phyloP scores from a whole-genome alignment of 2,888 invertebrate genomes.

The Platynereis dumerilii region DNA sequence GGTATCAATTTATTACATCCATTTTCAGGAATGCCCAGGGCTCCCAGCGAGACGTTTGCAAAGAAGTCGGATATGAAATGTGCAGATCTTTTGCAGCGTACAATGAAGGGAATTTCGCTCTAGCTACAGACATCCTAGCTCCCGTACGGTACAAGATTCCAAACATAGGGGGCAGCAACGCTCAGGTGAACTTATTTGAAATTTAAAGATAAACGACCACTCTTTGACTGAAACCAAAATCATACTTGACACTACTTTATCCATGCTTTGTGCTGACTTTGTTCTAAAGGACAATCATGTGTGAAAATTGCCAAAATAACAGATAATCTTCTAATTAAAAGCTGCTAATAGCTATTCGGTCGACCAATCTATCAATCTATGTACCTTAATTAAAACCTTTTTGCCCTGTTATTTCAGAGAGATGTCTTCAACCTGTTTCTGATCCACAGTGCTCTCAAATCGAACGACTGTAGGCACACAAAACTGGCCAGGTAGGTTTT shows the following conservation, averaged over 20 bases:
- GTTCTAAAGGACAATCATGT: no score
- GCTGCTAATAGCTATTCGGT: no score
- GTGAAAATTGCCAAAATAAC: no score
- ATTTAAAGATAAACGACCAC: no score
- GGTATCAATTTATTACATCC: no score
- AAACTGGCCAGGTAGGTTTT: conserved; percentile 50
- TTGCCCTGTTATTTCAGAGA: conserved; percentile 53
- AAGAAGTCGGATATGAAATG: conserved; percentile 49
- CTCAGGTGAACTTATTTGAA: conserved; percentile 54
- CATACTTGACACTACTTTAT: no score
- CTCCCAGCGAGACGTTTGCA: conserved; percentile 19
- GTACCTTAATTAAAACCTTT: no score
- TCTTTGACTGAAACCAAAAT: no score
- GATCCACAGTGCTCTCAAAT: conserved; percentile 59
- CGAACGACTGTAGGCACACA: conserved; percentile 45
- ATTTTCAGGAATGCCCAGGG: conserved; percentile 2
- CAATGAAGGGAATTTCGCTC: conserved; percentile 54
- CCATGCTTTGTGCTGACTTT: no score
- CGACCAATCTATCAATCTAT: no score
- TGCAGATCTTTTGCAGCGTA: conserved; percentile 59
- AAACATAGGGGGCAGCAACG: conserved; percentile 64
- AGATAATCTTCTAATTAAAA: no score
- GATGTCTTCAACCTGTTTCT: conserved; percentile 61
- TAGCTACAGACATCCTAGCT: conserved; percentile 55
- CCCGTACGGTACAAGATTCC: conserved; percentile 58